A percentile compares a stretch with the other conserved stretches of the same genome.
These are phyloP conservation scores for Anarhynchus alexandrinus DNA, from an alignment of 2,113 vertebrate genomes.

Conservation along the genomic window DNA sequence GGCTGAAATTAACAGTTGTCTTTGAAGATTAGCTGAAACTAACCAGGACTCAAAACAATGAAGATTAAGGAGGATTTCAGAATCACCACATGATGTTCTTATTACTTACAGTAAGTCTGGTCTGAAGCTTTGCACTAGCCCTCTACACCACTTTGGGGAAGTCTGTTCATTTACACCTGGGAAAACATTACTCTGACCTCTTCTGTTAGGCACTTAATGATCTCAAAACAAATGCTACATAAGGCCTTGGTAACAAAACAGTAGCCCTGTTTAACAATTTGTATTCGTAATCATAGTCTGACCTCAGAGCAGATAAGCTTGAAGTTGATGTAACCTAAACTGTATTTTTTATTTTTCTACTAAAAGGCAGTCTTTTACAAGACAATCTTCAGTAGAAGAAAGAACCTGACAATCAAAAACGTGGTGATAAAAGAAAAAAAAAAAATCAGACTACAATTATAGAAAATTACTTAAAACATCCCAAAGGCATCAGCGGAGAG, in stretches of 20 bases:
- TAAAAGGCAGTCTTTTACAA: neutral
- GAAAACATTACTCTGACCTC: neutral
- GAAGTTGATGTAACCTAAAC: neutral
- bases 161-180: neutral
- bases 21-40: neutral
- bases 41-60: neutral
- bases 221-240: neutral
- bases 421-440: neutral
- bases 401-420: neutral
- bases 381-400: neutral
- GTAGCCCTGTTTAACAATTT: neutral
- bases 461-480: neutral
- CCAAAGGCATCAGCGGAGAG: neutral
- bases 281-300: neutral
- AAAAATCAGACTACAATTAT: neutral
- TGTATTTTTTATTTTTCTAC: neutral
- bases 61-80: neutral
- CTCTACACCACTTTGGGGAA: neutral
- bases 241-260: neutral
- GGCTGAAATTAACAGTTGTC: neutral
- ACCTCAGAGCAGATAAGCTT: neutral
- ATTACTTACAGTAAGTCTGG: neutral
- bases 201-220: neutral
- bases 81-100: neutral
- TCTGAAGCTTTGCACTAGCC: neutral